Evolutionary conservation across 30 jellyfish, hydroid and myxozoan species (phyloP).

Genomic region (Catostylus mosaicus): DNA sequence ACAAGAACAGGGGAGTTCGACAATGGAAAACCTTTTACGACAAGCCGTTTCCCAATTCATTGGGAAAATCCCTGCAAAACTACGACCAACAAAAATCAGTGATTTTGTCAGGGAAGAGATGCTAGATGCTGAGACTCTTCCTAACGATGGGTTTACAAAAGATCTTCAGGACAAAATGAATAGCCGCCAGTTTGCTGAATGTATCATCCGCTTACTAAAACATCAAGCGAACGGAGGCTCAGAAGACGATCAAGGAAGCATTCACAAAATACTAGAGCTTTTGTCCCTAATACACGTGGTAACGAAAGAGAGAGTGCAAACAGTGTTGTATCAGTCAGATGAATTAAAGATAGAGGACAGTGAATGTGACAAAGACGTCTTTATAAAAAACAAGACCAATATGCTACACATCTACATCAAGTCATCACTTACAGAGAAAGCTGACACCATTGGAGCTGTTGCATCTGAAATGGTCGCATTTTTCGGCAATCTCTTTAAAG

Average conservation of each 20-base stretch:
- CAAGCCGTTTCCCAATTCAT: conserved; percentile 12
- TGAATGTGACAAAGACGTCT: conserved; percentile 18
- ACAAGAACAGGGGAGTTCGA: not conserved
- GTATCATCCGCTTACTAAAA: conserved; percentile 55
- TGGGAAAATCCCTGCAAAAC: conserved; percentile 16
- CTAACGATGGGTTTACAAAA: conserved; percentile 47
- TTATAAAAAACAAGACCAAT: conserved; percentile 6
- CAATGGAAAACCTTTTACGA: not conserved
- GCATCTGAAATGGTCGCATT: not conserved
- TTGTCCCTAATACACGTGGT: not conserved
- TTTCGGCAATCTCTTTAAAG: not conserved
- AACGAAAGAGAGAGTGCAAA: not conserved
- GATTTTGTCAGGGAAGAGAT: conserved; percentile 45
- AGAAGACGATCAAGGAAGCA: not conserved
- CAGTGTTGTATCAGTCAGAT: not conserved
- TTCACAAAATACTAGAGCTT: not conserved
- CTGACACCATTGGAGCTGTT: conserved; percentile 8
- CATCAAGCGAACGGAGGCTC: conserved; percentile 20
- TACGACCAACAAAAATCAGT: conserved; percentile 55
- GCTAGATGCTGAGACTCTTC: conserved; percentile 10
- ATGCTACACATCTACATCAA: not conserved
- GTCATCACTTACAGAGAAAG: not conserved
- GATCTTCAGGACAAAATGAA: conserved; percentile 38
- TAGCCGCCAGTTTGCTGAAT: conserved; percentile 30
- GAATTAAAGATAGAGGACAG: conserved; percentile 22